Percentiles rank a stretch among this genome's conserved stretches.
Evolutionary conservation across 2,888 invertebrate genomes (phyloP).

Genomic region (Lochmaea crataegi): DNA sequence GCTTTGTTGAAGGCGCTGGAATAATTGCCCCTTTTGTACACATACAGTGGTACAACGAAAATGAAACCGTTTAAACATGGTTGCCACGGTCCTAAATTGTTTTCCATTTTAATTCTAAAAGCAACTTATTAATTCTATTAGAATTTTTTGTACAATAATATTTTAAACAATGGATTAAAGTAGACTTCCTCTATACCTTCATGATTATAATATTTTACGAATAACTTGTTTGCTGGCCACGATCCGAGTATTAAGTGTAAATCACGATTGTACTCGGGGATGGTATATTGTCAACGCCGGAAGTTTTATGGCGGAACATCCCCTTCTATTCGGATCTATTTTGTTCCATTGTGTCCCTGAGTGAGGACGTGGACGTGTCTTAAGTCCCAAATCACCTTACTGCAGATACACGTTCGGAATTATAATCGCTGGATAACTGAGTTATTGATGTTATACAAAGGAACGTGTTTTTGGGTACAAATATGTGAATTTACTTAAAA

Average conservation of each 20-base stretch:
- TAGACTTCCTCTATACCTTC: too few species aligned
- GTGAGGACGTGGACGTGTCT: slow-evolving; percentile 3
- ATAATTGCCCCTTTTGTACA: too few species aligned
- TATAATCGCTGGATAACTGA: neutral
- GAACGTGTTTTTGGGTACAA: neutral
- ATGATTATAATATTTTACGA: neutral
- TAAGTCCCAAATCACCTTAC: neutral
- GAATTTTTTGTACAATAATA: too few species aligned
- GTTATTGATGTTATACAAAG: slow-evolving; percentile 1
- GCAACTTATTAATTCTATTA: too few species aligned
- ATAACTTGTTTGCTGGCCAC: neutral
- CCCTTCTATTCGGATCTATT: neutral
- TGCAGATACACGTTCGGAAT: neutral
- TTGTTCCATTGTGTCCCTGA: slow-evolving; percentile 2
- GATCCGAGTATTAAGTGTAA: neutral
- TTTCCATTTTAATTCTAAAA: too few species aligned
- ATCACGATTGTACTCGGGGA: neutral
- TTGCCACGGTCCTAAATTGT: too few species aligned
- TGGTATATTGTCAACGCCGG: slow-evolving; percentile 2
- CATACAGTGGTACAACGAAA: too few species aligned
- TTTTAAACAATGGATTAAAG: too few species aligned
- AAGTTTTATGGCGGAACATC: neutral
- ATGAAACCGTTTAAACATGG: too few species aligned
- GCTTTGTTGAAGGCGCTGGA: too few species aligned
- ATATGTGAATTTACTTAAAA: too few species aligned